Evolutionary conservation across 2,797 vertebrate species (phyloP).

Genomic region (Cynopterus sphinx): DNA sequence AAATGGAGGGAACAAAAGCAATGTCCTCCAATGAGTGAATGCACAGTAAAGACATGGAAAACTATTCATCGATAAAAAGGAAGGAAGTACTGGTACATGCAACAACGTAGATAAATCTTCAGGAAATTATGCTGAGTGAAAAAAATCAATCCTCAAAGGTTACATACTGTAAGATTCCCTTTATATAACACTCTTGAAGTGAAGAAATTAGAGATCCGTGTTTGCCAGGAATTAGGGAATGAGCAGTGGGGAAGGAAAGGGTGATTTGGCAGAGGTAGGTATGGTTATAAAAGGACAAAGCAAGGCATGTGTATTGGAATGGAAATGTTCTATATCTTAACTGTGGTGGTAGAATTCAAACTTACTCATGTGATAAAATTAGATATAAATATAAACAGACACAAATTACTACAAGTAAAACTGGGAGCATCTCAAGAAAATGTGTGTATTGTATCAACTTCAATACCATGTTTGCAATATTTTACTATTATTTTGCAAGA

Average conservation of each 20-base stretch:
- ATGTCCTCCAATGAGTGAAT: background rate
- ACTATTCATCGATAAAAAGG: background rate
- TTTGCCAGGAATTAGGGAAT: background rate
- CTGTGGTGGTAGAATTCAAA: background rate
- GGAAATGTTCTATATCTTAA: background rate
- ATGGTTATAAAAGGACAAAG: background rate
- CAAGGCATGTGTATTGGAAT: background rate
- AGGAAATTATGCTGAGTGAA: background rate
- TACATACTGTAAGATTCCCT: background rate
- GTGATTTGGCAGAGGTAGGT: background rate
- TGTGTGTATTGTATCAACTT: background rate
- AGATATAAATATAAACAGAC: background rate
- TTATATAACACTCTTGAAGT: slow-evolving; percentile 18
- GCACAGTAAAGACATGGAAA: background rate
- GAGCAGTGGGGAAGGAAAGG: background rate
- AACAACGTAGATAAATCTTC: background rate
- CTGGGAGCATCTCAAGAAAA: background rate
- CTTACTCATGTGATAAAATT: background rate
- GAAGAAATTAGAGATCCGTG: background rate
- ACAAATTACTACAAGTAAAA: slow-evolving; percentile 22
- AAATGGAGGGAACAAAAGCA: background rate
- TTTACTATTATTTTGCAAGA: slow-evolving; percentile 3
- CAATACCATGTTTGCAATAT: background rate
- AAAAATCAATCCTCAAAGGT: background rate
- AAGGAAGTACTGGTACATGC: background rate